Evolutionary conservation across 2,888 invertebrate genomes (phyloP), one percentile per base, ranked within the genome.

Genomic region (Tetragonula carbonaria): DNA sequence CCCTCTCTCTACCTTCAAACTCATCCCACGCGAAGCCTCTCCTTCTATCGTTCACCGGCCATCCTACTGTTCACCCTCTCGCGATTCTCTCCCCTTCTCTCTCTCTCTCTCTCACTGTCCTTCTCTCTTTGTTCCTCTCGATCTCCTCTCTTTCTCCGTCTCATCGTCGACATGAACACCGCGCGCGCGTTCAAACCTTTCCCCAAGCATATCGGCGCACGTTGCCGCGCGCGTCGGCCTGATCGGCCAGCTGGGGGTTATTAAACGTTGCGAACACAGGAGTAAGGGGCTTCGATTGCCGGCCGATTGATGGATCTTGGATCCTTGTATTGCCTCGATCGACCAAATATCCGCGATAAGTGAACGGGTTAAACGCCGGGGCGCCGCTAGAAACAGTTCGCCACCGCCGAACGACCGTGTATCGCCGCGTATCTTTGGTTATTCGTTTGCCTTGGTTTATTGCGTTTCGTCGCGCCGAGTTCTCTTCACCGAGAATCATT

Each of bases 161-260:
- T 13, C 33, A 11, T 4, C 23, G 28, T 21, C 33, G 33, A 33
- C 28, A 33, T 28, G 63, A 28, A 63, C 63, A 18, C 63, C 18
- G 63, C 63, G 33, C 63, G 63, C 63, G 63, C 63, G 63, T 63
- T 63, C 28, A 2, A 63, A 33, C 80, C 87, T 80, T 82, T 85
- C 81, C 74, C 85, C 88, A 45, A 88, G 77, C 84, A 68, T 67
- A 88, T 77, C 81, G 81, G 74, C 57, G 74, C 82, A 78, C 84
- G 77, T 33, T 66, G 45, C 66, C 84, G 57, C 80, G 79, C 66
- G 87, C 87, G 87, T 78, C 67, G 77, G 62, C 33, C 88, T 78
- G 80, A 88, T 80, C 88, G 80, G 80, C 80, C 88, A 86, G 90
- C 78, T 85, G 79, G 72, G 86, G 84, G 87, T 90, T 89, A 89